A percentile compares a stretch with the other conserved stretches of the same genome.
Evolutionary conservation across 2,797 vertebrate genomes (phyloP).

Genomic region (Cuniculus paca): DNA sequence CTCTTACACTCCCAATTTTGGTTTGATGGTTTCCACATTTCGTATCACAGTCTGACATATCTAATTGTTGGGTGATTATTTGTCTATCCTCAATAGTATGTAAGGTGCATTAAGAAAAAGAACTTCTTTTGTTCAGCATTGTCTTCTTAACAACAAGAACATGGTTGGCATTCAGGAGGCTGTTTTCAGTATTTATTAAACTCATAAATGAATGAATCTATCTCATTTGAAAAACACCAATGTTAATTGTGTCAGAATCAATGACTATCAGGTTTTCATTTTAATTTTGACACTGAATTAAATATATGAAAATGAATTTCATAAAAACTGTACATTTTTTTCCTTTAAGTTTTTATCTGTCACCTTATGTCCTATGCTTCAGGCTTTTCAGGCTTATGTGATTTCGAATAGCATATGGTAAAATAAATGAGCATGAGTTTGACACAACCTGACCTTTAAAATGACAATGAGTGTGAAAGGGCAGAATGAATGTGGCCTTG

Average conservation of each 20-base stretch:
- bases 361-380: conserved; percentile 46
- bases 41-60: background rate
- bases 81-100: background rate
- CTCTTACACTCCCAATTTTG: background rate
- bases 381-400: conserved; percentile 58
- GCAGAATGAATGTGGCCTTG: conserved; percentile 79
- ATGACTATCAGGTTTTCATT: conserved; percentile 26
- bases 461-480: conserved; percentile 82
- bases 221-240: conserved; percentile 22
- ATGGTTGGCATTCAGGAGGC: background rate
- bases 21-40: background rate
- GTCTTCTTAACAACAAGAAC: background rate
- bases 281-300: conserved; percentile 28
- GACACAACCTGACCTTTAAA: conserved; percentile 81
- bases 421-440: conserved; percentile 80
- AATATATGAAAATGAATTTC: conserved; percentile 43
- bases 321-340: conserved; percentile 4
- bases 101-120: background rate
- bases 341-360: conserved; percentile 34
- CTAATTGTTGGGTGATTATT: background rate
- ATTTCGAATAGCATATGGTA: conserved; percentile 72
- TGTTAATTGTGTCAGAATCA: conserved; percentile 13
- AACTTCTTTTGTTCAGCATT: background rate
- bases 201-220: background rate
- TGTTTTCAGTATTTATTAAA: background rate